Evolutionary conservation across 2,113 vertebrate species (phyloP).

Genomic region (Macroglossus sobrinus): DNA sequence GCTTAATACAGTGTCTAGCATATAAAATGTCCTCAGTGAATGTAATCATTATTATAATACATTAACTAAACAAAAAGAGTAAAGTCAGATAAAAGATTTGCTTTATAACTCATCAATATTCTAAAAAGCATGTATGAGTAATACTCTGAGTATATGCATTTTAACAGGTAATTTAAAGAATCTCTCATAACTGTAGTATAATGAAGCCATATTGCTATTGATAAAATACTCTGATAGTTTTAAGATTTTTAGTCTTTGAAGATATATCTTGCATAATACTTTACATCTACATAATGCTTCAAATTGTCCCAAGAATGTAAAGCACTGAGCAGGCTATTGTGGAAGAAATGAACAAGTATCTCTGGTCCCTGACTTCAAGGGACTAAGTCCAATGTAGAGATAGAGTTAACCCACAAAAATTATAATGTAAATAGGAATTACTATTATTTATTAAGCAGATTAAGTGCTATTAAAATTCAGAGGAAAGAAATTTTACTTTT

Average conservation of each 20-base stretch:
- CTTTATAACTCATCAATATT: background rate
- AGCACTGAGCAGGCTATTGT: background rate
- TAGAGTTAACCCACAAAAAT: background rate
- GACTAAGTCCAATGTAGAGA: background rate
- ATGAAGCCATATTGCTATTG: background rate
- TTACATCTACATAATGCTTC: background rate
- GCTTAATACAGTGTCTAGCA: background rate
- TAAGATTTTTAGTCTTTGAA: background rate
- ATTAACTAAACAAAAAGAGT: background rate
- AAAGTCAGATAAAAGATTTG: background rate
- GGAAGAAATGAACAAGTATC: background rate
- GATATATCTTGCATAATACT: background rate
- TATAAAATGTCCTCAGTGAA: background rate
- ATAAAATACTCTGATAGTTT: background rate
- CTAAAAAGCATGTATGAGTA: background rate
- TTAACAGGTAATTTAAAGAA: background rate
- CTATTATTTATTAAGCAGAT: background rate
- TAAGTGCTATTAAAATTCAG: background rate
- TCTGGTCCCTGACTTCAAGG: background rate
- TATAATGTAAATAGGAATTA: background rate
- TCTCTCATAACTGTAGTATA: background rate
- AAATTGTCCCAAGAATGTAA: background rate
- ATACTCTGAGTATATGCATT: background rate
- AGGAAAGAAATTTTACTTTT: background rate
- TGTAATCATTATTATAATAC: background rate